These are phyloP conservation scores for Listrodromus nycthemerus DNA, from an alignment of 2,888 invertebrate species.

Conservation along the genomic window DNA sequence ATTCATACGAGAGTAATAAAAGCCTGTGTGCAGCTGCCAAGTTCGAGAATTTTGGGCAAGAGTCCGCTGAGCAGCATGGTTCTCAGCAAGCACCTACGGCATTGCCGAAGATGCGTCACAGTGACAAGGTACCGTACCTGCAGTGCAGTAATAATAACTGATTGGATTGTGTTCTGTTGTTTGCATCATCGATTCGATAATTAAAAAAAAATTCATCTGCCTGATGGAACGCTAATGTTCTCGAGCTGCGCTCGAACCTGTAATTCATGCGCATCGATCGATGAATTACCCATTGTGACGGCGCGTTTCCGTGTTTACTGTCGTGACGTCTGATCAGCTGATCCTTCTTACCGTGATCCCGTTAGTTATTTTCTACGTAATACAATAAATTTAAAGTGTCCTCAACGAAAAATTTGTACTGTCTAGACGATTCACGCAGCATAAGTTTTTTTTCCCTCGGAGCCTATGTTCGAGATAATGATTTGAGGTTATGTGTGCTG, in stretches of 20 bases:
- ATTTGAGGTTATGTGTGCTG: not conserved
- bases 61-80: constrained; percentile 75
- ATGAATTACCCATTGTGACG: not conserved
- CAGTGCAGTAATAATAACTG: constrained; percentile 4
- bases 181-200: constrained; percentile 1
- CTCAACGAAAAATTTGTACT: not conserved
- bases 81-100: constrained; percentile 81
- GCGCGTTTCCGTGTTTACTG: constrained; percentile 1
- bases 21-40: not conserved
- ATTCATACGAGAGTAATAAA: not conserved
- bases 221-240: not conserved
- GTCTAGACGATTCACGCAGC: not conserved
- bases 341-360: not conserved
- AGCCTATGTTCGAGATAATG: not conserved
- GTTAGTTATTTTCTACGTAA: not conserved
- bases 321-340: constrained; percentile 11
- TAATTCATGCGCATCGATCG: not conserved
- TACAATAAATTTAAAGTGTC: not conserved
- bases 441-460: not conserved
- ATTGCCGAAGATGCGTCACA: constrained; percentile 79
- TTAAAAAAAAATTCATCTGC: not conserved
- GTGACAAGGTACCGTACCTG: constrained; percentile 76
- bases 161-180: not conserved
- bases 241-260: not conserved
- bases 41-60: not conserved